A percentile compares a stretch with the other conserved stretches of the same genome.
Evolutionary conservation across 2,113 vertebrate species (phyloP).

Genomic region (Protomyctophum bolini): DNA sequence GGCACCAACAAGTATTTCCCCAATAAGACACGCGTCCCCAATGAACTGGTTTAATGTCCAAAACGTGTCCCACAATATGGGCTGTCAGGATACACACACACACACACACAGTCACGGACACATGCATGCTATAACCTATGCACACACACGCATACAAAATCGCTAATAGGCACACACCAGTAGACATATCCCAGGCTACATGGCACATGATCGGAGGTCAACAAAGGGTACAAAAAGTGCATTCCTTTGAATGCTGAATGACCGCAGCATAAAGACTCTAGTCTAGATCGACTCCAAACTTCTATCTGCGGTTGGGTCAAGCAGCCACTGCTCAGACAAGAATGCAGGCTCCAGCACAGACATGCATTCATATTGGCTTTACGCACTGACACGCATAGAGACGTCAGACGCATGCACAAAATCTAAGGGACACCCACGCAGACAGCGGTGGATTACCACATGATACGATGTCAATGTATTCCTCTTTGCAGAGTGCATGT

Average conservation of each 20-base stretch:
- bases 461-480: constrained; percentile 34
- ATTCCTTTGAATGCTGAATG: constrained; percentile 61
- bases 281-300: constrained; percentile 50
- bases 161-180: neutral
- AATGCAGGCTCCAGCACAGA: constrained; percentile 55
- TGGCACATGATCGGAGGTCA: constrained; percentile 62
- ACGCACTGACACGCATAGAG: constrained; percentile 38
- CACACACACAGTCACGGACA: too few relatives aligned
- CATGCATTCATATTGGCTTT: constrained; percentile 48
- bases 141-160: constrained; percentile 18
- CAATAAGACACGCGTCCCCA: too few relatives aligned
- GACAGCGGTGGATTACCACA: constrained; percentile 57
- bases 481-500: constrained; percentile 20
- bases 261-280: constrained; percentile 42
- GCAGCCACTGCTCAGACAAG: constrained; percentile 50
- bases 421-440: constrained; percentile 51
- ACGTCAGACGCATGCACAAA: constrained; percentile 59
- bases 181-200: constrained; percentile 1
- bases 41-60: too few relatives aligned
- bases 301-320: constrained; percentile 44
- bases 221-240: constrained; percentile 64
- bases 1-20: too few relatives aligned
- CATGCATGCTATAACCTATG: too few relatives aligned
- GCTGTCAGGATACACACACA: too few relatives aligned
- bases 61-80: too few relatives aligned